Base-by-base conservation (phyloP, 1,140 invertebrate genomes). In the Euwallacea fornicatus region DNA sequence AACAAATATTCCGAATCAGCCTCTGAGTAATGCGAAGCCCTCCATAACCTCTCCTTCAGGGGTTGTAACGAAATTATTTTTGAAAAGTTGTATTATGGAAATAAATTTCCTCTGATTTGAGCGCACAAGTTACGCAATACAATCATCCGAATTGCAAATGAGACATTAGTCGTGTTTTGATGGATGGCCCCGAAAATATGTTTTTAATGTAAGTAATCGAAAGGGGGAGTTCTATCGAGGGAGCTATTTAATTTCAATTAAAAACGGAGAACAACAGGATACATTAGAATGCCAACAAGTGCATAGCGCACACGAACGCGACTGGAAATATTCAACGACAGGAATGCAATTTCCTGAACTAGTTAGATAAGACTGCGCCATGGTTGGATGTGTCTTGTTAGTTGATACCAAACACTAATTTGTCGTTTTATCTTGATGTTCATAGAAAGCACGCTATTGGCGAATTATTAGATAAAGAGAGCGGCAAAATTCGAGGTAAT, bases 1-100 rank as follows among this genome's bases (percentile, higher is more conserved):
- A 81, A 81, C 84, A 82, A 83, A 77, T 82, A 78, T 42, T 53
- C 42, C 9, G 7, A 66, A 64, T 64, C 21, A 64, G 42, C 7
- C 10, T 15, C 6, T 6, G 55, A 42, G 16, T 43, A 41, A 56
- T 56, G 21, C 46, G 46, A 50, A 50, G 9, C 46, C 46, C 46
- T 50, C 13, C 46, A 11, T 21, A 13, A 13, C 16, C 11, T 9
- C 11, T 13, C 9, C 46, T 50, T 50, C 46, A 33, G 21, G 21
- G 21, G 4, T 33, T 33, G 1, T 33, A 53, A 33, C 21, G 21
- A 33, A 33, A 33, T 33, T 4, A 33, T 33, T 4, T 33, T 33
- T 33, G 21, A 33, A 33, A 33, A 33, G 21, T 33, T 33, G 21
- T 33, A 33, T 33, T 33, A 33, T 33, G 21, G 21, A 33, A 33